Evolutionary conservation across 2,113 vertebrate genomes (phyloP).

Genomic region (Poicephalus meyeri): DNA sequence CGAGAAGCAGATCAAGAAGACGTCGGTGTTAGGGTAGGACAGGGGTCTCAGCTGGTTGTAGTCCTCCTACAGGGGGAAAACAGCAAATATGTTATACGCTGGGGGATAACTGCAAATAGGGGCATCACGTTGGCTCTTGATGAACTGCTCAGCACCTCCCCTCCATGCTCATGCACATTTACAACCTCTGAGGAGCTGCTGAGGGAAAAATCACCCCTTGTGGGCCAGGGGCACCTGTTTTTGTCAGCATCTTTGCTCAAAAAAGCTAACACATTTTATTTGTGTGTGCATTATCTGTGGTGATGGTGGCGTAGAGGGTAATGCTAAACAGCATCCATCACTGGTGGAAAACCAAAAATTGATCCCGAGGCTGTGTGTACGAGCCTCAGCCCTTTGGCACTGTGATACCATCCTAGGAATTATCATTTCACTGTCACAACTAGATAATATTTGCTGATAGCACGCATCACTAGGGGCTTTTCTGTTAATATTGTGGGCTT

Average conservation of each 20-base stretch:
- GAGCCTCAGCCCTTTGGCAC: background rate
- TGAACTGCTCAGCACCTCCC: background rate
- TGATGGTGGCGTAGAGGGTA: background rate
- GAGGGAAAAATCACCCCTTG: rapidly evolving
- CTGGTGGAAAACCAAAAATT: background rate
- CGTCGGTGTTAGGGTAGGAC: slow-evolving; percentile 88
- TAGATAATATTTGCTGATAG: background rate
- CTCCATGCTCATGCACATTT: rapidly evolving
- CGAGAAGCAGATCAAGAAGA: slow-evolving; percentile 90
- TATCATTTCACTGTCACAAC: background rate
- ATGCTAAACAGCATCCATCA: rapidly evolving
- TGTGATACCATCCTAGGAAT: background rate
- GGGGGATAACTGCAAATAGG: no score
- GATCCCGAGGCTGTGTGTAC: background rate
- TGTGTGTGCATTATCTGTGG: background rate
- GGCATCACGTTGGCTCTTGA: rapidly evolving
- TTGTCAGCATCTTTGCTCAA: background rate
- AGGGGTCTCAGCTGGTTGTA: slow-evolving; percentile 89
- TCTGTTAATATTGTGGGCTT: background rate
- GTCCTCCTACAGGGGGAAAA: slow-evolving; percentile 78
- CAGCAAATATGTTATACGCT: background rate
- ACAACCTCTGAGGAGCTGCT: background rate
- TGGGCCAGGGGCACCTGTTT: background rate
- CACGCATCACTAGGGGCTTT: background rate
- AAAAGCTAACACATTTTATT: background rate